These are phyloP conservation scores for Lasioglossum calceatum DNA, from an alignment of 2,888 invertebrate genomes.

Conservation along the genomic window DNA sequence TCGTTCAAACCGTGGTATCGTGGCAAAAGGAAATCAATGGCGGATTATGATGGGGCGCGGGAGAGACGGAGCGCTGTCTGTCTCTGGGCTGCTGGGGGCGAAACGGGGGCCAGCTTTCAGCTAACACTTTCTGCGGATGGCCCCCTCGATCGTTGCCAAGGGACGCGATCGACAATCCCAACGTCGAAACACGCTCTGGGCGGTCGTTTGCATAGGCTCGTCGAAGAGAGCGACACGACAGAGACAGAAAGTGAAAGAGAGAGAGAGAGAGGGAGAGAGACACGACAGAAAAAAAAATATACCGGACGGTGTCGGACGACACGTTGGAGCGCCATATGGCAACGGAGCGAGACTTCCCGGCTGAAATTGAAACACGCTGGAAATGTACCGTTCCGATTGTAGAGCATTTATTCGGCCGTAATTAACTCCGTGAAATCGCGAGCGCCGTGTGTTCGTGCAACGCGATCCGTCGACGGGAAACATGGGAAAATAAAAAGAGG, in stretches of 20 bases:
- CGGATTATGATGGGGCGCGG: constrained; percentile 63
- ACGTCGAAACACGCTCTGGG: constrained; percentile 51
- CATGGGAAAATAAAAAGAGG: neutral
- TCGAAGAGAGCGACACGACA: neutral
- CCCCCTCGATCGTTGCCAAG: constrained; percentile 68
- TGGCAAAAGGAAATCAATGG: constrained; percentile 65
- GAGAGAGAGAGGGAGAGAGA: constrained; percentile 10
- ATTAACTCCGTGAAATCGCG: constrained; percentile 15
- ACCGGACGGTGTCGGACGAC: constrained; percentile 49
- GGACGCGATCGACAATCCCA: constrained; percentile 67
- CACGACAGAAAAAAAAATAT: constrained; percentile 37
- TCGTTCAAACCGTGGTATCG: constrained; percentile 37
- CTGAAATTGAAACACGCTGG: constrained; percentile 38
- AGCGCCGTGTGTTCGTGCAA: constrained; percentile 1
- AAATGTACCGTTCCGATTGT: constrained; percentile 5
- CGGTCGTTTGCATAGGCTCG: constrained; percentile 69
- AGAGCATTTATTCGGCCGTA: constrained; percentile 21
- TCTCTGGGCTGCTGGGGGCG: constrained; percentile 16
- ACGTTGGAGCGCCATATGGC: constrained; percentile 61
- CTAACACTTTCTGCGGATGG: constrained; percentile 64
- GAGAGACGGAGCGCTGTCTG: constrained; percentile 48
- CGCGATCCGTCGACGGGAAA: constrained; percentile 4
- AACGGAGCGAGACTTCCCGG: constrained; percentile 35
- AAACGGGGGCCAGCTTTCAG: constrained; percentile 42
- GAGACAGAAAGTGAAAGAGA: neutral